A percentile compares a stretch with the other conserved stretches of the same genome.
These are phyloP conservation scores for Scolopax mira DNA, from an alignment of 2,113 vertebrate species.

Conservation along the genomic window DNA sequence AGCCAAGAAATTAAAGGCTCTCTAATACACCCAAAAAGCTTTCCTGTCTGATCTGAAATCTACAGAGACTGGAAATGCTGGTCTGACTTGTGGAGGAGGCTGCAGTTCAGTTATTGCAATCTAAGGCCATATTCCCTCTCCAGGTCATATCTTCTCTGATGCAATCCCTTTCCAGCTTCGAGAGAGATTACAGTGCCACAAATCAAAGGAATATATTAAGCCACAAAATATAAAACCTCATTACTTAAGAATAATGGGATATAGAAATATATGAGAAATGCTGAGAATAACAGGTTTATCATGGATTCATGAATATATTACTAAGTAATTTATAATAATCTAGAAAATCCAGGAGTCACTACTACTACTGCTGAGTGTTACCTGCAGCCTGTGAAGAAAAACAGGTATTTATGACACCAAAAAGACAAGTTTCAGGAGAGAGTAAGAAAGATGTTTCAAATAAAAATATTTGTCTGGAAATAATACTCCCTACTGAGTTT, in stretches of 20 bases:
- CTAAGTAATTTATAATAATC: neutral
- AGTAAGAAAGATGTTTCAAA: neutral
- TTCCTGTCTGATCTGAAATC: neutral
- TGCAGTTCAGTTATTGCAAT: neutral
- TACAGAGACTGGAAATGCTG: neutral
- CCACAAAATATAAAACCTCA: neutral
- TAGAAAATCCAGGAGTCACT: neutral
- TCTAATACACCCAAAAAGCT: neutral
- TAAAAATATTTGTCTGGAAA: neutral
- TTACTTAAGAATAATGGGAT: neutral
- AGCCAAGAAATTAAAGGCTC: no score
- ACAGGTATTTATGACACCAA: neutral
- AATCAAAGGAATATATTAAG: neutral
- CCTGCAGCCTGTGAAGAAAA: neutral
- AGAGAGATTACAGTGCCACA: neutral
- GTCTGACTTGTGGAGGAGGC: neutral
- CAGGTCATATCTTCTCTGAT: neutral
- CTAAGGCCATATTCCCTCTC: neutral
- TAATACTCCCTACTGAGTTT: neutral
- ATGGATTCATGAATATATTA: constrained; percentile 2
- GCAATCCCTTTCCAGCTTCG: neutral
- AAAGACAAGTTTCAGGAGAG: neutral
- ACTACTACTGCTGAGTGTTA: neutral
- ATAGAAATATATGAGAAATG: neutral
- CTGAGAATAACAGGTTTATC: neutral